Evolutionary conservation across 2,113 vertebrate species (phyloP).

Genomic region (Aviceda subcristata): DNA sequence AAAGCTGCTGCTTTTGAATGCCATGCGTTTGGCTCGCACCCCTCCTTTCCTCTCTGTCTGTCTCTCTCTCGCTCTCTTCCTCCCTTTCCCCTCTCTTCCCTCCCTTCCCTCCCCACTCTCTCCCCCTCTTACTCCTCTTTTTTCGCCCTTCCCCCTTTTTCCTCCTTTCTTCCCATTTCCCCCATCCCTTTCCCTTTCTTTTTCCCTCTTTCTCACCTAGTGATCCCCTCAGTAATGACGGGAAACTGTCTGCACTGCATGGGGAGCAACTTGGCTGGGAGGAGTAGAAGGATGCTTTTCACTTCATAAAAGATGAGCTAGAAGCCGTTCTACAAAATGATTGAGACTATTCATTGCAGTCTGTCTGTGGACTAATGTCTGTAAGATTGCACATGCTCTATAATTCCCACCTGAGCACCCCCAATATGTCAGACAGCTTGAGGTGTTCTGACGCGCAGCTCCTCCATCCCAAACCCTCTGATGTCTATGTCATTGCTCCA

Average conservation of each 20-base stretch:
- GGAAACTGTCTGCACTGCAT: not conserved
- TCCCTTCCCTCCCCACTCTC: not conserved
- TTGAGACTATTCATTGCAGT: not conserved
- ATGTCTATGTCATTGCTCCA: not conserved
- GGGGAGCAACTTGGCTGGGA: not conserved
- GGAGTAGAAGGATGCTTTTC: not conserved
- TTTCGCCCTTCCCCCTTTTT: not conserved
- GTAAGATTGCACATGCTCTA: not conserved
- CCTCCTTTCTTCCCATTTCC: not conserved
- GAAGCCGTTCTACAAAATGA: not conserved
- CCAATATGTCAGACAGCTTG: not conserved
- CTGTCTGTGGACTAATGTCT: not conserved
- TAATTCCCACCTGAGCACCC: not conserved
- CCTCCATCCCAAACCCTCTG: not conserved
- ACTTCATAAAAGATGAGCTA: not conserved
- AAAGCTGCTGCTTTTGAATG: conserved; percentile 66
- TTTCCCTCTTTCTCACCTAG: not conserved
- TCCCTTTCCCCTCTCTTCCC: not conserved
- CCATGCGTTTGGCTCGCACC: conserved; percentile 36
- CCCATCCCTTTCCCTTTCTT: not conserved
- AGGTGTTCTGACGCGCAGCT: not conserved
- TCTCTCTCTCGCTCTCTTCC: not conserved
- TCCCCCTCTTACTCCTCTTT: not conserved
- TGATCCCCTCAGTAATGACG: not conserved
- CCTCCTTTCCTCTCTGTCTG: conserved; percentile 19